Conservation (phyloP, 2,113 vertebrate species). For the Chloropsis hardwickii region DNA sequence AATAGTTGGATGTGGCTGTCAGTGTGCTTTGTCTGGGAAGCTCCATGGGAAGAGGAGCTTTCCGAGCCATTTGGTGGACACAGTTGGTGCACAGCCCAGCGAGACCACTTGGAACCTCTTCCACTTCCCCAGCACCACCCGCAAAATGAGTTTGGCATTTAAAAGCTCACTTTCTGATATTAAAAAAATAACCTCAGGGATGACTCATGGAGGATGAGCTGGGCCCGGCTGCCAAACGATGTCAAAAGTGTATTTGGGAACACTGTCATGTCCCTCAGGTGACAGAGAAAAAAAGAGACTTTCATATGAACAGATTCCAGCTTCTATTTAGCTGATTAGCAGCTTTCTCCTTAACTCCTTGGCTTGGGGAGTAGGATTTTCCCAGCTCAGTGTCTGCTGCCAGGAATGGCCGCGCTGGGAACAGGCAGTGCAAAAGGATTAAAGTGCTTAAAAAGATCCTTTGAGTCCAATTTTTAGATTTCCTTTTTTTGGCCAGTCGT, state of each 20-base stretch:
- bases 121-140: conserved; percentile 60
- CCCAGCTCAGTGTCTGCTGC: conserved; percentile 44
- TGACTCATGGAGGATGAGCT: conserved; percentile 64
- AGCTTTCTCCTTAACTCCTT: conserved; percentile 69
- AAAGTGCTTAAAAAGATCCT: conserved; percentile 76
- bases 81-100: conserved; percentile 75
- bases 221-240: conserved; percentile 69
- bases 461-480: conserved; percentile 70
- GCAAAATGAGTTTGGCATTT: conserved; percentile 79
- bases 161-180: conserved; percentile 78
- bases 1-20: conserved; percentile 50
- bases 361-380: conserved; percentile 66
- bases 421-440: conserved; percentile 72
- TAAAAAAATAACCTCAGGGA: conserved; percentile 78
- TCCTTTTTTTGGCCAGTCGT: conserved; percentile 65
- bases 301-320: conserved; percentile 71
- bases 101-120: conserved; percentile 75
- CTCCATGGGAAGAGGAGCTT: conserved; percentile 57
- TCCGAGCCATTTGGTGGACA: conserved; percentile 71
- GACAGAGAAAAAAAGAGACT: conserved; percentile 35
- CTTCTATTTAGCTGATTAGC: conserved; percentile 80
- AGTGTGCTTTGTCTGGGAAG: conserved; percentile 49
- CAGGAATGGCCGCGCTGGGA: conserved; percentile 63
- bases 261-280: conserved; percentile 70
- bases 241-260: conserved; percentile 70